phyloP scores from a whole-genome alignment of 2,888 invertebrate species.

The Calameuta pallipes region DNA sequence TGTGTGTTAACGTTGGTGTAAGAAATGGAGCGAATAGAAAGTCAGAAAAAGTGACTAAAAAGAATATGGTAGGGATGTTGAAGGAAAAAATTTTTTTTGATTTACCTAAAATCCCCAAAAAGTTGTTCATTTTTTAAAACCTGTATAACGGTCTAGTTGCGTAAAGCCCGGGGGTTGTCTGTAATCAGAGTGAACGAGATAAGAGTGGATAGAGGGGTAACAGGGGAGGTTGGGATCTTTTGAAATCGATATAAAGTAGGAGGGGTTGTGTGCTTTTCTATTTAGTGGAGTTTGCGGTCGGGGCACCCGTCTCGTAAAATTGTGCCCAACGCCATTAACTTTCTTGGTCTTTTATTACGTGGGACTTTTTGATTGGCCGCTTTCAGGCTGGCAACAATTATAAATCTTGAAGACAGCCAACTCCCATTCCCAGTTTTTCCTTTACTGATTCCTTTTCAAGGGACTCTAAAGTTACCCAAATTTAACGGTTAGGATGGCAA shows the following conservation, averaged over 20 bases:
- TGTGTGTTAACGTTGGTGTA: background rate
- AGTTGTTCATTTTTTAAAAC: background rate
- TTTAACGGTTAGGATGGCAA: background rate
- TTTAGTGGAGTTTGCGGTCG: background rate
- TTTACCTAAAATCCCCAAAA: background rate
- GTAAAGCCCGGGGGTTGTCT: background rate
- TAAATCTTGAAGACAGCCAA: conserved; percentile 21
- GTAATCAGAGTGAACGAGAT: background rate
- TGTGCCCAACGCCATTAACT: conserved; percentile 37
- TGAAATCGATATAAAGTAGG: background rate
- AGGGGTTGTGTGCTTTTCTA: background rate
- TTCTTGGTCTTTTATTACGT: conserved; percentile 35
- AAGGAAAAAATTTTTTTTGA: background rate
- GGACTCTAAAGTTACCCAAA: background rate
- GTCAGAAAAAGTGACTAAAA: background rate
- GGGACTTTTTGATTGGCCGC: conserved; percentile 10
- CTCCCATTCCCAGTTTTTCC: background rate
- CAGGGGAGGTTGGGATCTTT: background rate
- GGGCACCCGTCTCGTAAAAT: conserved; percentile 19
- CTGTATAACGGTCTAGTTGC: background rate
- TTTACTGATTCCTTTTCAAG: background rate
- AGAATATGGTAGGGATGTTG: background rate
- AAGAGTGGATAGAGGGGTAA: background rate
- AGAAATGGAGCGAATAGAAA: background rate
- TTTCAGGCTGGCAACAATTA: conserved; percentile 25